Conservation (phyloP, 2,888 invertebrate species). For the Girardia tigrina region DNA sequence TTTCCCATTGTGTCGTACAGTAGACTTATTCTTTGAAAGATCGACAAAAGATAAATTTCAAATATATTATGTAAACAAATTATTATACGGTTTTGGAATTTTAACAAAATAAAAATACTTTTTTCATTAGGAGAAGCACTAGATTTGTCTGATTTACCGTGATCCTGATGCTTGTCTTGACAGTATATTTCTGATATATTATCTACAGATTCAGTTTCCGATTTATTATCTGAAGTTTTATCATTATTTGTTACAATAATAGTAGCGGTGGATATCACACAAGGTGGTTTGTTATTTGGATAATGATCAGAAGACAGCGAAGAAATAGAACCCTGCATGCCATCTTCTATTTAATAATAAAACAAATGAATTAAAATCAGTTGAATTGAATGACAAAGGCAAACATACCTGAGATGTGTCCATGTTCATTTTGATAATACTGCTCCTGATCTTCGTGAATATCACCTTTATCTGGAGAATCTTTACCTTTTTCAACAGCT, state of each 20-base stretch:
- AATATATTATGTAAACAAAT: too few relatives aligned
- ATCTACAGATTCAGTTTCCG: not conserved
- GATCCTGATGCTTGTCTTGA: not conserved
- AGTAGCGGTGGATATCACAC: not conserved
- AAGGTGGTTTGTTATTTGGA: not conserved
- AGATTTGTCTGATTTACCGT: not conserved
- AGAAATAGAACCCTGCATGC: not conserved
- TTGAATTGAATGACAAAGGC: too few relatives aligned
- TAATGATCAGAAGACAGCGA: not conserved
- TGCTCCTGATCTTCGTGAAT: not conserved
- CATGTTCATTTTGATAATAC: not conserved
- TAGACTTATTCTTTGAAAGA: too few relatives aligned
- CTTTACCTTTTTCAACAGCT: not conserved
- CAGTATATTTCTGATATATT: not conserved
- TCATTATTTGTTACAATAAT: constrained; percentile 9
- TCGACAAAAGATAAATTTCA: too few relatives aligned
- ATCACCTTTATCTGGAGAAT: not conserved
- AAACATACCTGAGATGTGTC: not conserved
- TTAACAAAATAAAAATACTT: not conserved
- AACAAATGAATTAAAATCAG: not conserved
- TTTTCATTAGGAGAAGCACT: not conserved
- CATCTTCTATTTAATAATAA: not conserved
- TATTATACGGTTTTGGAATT: too few relatives aligned
- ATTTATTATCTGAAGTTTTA: not conserved
- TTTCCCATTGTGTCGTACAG: too few relatives aligned